A percentile compares a stretch with the other conserved stretches of the same genome.
Evolutionary conservation across 2,113 vertebrate species (phyloP).

Genomic region (Centrocercus urophasianus): DNA sequence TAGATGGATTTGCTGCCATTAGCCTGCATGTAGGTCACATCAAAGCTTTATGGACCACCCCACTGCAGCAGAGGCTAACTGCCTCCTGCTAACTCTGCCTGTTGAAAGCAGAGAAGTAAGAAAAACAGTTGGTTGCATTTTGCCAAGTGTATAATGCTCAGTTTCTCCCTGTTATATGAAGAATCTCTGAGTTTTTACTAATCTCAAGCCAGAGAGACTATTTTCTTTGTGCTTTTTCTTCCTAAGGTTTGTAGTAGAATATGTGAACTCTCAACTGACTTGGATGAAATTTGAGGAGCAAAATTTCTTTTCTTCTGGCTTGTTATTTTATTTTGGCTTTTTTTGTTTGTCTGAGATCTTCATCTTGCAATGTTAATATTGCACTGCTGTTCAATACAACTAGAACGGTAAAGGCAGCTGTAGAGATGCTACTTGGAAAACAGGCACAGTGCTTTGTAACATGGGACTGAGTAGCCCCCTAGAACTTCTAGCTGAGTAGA

Average conservation of each 20-base stretch:
- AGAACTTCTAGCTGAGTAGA: neutral
- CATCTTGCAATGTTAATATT: neutral
- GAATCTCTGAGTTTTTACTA: neutral
- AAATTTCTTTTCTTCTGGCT: neutral
- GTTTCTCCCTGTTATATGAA: neutral
- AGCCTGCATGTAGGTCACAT: neutral
- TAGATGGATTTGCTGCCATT: neutral
- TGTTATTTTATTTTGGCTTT: neutral
- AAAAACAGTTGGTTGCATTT: neutral
- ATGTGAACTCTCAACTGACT: neutral
- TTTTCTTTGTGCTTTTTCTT: neutral
- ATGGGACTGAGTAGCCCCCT: neutral
- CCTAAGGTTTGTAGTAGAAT: neutral
- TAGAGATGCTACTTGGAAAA: neutral
- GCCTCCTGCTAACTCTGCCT: neutral
- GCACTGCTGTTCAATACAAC: neutral
- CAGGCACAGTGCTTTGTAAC: neutral
- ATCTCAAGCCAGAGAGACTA: neutral
- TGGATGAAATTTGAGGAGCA: neutral
- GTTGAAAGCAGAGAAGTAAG: neutral
- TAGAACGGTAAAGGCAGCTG: neutral
- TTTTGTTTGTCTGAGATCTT: neutral
- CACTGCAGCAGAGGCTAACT: neutral
- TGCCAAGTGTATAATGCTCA: neutral
- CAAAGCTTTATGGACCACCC: neutral